Conservation (phyloP, 2,888 invertebrate genomes). For the Drosophila koepferae region DNA sequence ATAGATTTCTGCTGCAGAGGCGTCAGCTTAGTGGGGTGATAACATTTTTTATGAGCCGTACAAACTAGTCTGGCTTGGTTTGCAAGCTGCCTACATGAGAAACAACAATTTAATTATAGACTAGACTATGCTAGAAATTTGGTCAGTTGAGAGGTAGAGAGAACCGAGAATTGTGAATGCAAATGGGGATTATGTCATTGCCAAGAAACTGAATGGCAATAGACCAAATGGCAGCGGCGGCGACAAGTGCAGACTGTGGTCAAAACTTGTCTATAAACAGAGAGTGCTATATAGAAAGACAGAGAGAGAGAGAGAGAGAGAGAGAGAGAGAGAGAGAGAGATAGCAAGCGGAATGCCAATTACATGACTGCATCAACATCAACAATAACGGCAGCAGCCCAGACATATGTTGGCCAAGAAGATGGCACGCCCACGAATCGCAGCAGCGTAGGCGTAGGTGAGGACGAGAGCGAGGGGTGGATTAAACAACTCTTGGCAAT, state of each 20-base stretch:
- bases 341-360: conserved; percentile 53
- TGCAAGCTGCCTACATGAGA: conserved; percentile 36
- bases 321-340: background rate
- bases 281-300: conserved; percentile 1
- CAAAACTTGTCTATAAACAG: conserved; percentile 61
- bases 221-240: conserved; percentile 28
- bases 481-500: conserved; percentile 9
- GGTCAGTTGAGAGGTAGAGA: conserved; percentile 27
- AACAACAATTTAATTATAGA: conserved; percentile 37
- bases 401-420: conserved; percentile 43
- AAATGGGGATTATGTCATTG: conserved; percentile 70
- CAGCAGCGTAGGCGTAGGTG: background rate
- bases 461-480: background rate
- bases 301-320: conserved; percentile 10
- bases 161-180: conserved; percentile 48
- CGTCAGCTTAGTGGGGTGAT: conserved; percentile 27
- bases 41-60: conserved; percentile 55
- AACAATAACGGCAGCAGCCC: conserved; percentile 5
- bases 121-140: conserved; percentile 52
- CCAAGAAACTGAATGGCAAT: conserved; percentile 39
- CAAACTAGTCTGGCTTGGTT: conserved; percentile 50
- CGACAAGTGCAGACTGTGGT: conserved; percentile 67
- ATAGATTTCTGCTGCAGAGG: conserved; percentile 6
- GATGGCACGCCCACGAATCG: conserved; percentile 44
- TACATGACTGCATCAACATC: conserved; percentile 66